Evolutionary conservation across 37 sponge, comb jelly and placozoan genomes (phyloP).

Genomic region (Sycon ciliatum): DNA sequence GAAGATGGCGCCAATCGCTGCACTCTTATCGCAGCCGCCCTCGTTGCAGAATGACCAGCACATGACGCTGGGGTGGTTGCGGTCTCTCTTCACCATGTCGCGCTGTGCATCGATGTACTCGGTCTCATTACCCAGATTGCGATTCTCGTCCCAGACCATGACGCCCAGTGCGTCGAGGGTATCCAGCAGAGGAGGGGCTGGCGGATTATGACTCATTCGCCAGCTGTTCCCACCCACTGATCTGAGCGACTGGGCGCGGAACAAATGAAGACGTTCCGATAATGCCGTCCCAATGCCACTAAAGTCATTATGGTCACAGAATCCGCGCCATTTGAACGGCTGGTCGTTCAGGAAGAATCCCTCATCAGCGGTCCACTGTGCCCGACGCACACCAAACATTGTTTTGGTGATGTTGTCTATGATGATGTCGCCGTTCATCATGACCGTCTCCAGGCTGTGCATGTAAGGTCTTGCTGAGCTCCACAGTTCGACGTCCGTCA

Average conservation of each 20-base stretch:
- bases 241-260: constrained; percentile 45
- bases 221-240: constrained; percentile 48
- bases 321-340: constrained; percentile 42
- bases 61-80: constrained; percentile 59
- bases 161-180: constrained; percentile 37
- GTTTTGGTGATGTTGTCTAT: constrained; percentile 1
- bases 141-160: constrained; percentile 52
- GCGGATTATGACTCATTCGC: constrained; percentile 57
- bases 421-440: background rate
- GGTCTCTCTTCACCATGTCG: constrained; percentile 55
- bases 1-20: constrained; percentile 15
- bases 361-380: constrained; percentile 29
- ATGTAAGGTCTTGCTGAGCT: constrained; percentile 35
- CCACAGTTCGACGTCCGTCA: constrained; percentile 33
- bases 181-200: constrained; percentile 39
- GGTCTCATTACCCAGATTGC: constrained; percentile 30
- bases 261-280: constrained; percentile 40
- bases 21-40: constrained; percentile 25
- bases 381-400: constrained; percentile 23
- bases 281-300: constrained; percentile 40
- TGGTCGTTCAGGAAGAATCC: constrained; percentile 43
- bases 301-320: constrained; percentile 54
- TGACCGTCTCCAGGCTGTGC: constrained; percentile 12
- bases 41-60: constrained; percentile 58
- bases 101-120: constrained; percentile 26